Evolutionary conservation across 2,888 invertebrate genomes (phyloP).

Genomic region (Euspilapteryx auroguttella): DNA sequence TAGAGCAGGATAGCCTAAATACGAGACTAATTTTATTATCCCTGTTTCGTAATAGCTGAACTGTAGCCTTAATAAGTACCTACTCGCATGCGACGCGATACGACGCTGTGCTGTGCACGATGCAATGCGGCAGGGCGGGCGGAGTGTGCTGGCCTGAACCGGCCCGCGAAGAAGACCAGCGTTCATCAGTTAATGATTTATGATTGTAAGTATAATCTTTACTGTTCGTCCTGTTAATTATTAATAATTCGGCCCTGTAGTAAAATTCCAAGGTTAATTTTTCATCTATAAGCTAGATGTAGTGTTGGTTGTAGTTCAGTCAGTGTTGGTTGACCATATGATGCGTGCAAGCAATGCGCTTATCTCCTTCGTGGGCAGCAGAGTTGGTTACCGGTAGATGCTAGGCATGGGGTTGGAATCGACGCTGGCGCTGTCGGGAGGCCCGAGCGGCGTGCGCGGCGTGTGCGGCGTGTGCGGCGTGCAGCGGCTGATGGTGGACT

Average conservation of each 20-base stretch:
- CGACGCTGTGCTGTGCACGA: constrained; percentile 51
- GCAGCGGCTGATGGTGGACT: constrained; percentile 65
- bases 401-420: constrained; percentile 85
- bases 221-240: too few species aligned
- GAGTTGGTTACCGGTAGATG: constrained; percentile 78
- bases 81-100: constrained; percentile 50
- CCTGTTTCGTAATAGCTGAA: not conserved
- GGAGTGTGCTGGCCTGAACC: constrained; percentile 32
- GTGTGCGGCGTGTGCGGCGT: constrained; percentile 52
- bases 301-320: too few species aligned
- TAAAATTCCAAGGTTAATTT: too few species aligned
- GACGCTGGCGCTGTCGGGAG: constrained; percentile 78
- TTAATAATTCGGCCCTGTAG: too few species aligned
- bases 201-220: too few species aligned
- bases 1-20: too few species aligned
- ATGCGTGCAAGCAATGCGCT: constrained; percentile 89
- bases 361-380: constrained; percentile 70
- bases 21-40: not conserved
- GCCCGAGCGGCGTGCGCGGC: constrained; percentile 48
- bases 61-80: constrained; percentile 24
- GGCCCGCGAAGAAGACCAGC: constrained; percentile 36
- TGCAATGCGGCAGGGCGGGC: constrained; percentile 19
- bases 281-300: too few species aligned
- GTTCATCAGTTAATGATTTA: too few species aligned
- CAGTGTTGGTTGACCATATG: too few species aligned